Conservation (phyloP, 2,888 invertebrate species). For the Mesorhabditis spiculigera region DNA sequence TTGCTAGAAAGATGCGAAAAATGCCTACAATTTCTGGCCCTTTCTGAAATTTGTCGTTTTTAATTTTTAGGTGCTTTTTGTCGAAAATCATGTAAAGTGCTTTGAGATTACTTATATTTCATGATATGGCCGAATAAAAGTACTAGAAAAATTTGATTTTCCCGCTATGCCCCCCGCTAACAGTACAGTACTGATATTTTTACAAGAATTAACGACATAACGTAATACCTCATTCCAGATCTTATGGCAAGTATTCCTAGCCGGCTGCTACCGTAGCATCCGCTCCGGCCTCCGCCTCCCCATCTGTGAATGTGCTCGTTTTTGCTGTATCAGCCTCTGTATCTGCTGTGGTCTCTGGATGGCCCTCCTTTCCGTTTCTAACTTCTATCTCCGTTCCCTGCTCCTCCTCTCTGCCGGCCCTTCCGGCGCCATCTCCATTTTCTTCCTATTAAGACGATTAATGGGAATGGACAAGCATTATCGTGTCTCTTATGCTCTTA, state of each 20-base stretch:
- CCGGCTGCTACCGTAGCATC: not conserved
- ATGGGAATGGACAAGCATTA: not conserved
- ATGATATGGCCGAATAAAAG: no score
- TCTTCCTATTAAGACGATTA: not conserved
- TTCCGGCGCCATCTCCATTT: not conserved
- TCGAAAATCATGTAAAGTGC: no score
- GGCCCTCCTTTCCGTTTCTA: not conserved
- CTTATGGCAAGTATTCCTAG: not conserved
- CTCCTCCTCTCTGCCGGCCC: not conserved
- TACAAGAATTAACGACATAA: no score
- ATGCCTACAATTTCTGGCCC: no score
- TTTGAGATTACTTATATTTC: no score
- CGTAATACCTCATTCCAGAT: not conserved
- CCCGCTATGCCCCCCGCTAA: no score
- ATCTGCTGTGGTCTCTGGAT: not conserved
- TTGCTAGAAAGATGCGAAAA: no score
- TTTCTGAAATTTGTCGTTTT: no score
- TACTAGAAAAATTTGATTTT: no score
- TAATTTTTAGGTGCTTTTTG: no score
- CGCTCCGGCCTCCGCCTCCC: not conserved
- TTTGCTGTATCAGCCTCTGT: not conserved
- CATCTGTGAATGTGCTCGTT: not conserved
- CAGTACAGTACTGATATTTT: no score
- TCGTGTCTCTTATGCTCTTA: not conserved
- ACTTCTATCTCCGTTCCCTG: slow-evolving; percentile 3